Conservation (phyloP, 1,140 invertebrate genomes). For the Drosophila simulans region DNA sequence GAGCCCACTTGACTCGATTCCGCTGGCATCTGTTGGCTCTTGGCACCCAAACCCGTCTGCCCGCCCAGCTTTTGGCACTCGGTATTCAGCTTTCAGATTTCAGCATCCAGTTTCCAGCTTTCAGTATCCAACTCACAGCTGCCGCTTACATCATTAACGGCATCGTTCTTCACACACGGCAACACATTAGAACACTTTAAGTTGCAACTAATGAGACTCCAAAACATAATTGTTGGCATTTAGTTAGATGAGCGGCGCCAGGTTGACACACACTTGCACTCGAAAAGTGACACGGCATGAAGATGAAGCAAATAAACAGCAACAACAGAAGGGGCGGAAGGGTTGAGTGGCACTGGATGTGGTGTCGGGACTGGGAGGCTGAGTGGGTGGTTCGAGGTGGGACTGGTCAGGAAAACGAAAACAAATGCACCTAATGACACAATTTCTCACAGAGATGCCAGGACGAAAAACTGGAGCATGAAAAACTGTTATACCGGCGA, state of each 20-base stretch:
- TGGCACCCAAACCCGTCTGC: neutral
- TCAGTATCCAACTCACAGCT: constrained; percentile 37
- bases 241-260: constrained; percentile 66
- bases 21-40: constrained; percentile 27
- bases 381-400: constrained; percentile 15
- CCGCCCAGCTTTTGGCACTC: constrained; percentile 40
- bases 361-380: too few species aligned
- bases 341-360: neutral
- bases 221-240: constrained; percentile 82
- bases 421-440: constrained; percentile 83
- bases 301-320: constrained; percentile 66
- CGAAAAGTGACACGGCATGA: constrained; percentile 68
- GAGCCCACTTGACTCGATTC: constrained; percentile 48
- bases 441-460: constrained; percentile 55
- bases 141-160: constrained; percentile 78
- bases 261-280: constrained; percentile 45
- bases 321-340: constrained; percentile 20
- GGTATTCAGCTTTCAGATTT: constrained; percentile 20
- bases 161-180: constrained; percentile 75
- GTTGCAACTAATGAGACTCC: constrained; percentile 81
- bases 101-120: constrained; percentile 15
- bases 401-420: constrained; percentile 66
- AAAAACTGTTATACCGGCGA: constrained; percentile 69
- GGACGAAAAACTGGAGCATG: constrained; percentile 43
- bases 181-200: constrained; percentile 73